These are phyloP conservation scores for Nasonia giraulti DNA, from an alignment of 1,140 invertebrate species.

Conservation along the genomic window DNA sequence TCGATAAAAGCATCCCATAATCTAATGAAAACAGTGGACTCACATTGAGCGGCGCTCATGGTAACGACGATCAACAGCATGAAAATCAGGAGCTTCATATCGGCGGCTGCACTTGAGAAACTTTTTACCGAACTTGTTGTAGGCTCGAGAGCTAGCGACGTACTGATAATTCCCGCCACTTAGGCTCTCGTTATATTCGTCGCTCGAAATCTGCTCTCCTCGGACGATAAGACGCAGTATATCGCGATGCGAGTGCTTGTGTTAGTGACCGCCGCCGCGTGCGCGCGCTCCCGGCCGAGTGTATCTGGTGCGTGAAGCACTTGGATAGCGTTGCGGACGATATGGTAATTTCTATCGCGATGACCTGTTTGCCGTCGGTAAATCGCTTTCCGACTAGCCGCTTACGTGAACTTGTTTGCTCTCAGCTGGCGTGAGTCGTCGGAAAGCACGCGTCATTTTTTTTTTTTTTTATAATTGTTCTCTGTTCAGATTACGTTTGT, in stretches of 20 bases:
- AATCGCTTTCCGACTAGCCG: conserved; percentile 14
- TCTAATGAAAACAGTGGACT: background rate
- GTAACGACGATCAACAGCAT: conserved; percentile 19
- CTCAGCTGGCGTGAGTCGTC: too few relatives aligned
- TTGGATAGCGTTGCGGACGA: conserved; percentile 12
- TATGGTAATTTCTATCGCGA: conserved; percentile 11
- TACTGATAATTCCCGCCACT: conserved; percentile 26
- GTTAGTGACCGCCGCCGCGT: too few relatives aligned
- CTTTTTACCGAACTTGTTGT: background rate
- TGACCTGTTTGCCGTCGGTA: conserved; percentile 20
- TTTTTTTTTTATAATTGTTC: too few relatives aligned
- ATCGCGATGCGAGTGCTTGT: background rate
- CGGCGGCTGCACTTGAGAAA: background rate
- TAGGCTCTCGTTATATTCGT: conserved; percentile 36
- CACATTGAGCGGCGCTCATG: conserved; percentile 29
- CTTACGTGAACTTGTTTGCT: background rate
- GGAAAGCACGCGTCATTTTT: too few relatives aligned
- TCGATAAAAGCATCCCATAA: background rate
- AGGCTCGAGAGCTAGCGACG: conserved; percentile 7
- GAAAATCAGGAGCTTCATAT: conserved; percentile 36
- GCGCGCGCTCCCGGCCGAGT: too few relatives aligned
- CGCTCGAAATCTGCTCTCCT: background rate
- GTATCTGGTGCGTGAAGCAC: conserved; percentile 31
- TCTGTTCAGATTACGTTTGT: too few relatives aligned
- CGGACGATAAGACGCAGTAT: conserved; percentile 26